Evolutionary conservation across 2,113 vertebrate genomes (phyloP).

Genomic region (Rafetus swinhoei): DNA sequence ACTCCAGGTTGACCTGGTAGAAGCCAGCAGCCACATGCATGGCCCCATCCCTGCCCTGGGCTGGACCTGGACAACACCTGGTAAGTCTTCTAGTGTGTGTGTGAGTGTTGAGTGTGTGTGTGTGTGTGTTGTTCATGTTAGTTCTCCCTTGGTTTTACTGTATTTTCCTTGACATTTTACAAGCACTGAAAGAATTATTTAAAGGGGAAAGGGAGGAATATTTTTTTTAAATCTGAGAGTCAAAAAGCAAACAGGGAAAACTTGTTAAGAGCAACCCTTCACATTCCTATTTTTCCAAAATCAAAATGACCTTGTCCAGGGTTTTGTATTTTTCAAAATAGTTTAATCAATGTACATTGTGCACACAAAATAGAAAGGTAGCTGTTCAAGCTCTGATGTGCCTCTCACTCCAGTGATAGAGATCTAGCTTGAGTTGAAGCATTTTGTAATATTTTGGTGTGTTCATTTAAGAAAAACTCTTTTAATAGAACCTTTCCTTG

Average conservation of each 20-base stretch:
- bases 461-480: background rate
- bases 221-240: background rate
- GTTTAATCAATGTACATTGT: background rate
- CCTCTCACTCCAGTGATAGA: background rate
- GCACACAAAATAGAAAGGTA: background rate
- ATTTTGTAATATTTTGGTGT: too few species aligned
- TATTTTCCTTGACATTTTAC: background rate
- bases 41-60: too few species aligned
- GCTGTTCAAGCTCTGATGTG: background rate
- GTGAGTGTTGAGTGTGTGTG: background rate
- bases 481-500: background rate
- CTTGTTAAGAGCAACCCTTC: background rate
- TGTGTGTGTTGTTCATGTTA: background rate
- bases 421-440: background rate
- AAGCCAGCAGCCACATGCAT: too few species aligned
- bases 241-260: background rate
- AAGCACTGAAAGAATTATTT: background rate
- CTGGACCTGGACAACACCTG: too few species aligned
- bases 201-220: background rate
- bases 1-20: too few species aligned
- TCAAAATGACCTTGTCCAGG: background rate
- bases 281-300: background rate
- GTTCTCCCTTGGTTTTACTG: background rate
- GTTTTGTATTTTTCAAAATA: background rate
- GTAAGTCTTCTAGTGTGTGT: too few species aligned